A percentile compares a stretch with the other conserved stretches of the same genome.
These are phyloP conservation scores for Sebastes vulpes DNA, from an alignment of 2,797 vertebrate species.

Conservation along the genomic window DNA sequence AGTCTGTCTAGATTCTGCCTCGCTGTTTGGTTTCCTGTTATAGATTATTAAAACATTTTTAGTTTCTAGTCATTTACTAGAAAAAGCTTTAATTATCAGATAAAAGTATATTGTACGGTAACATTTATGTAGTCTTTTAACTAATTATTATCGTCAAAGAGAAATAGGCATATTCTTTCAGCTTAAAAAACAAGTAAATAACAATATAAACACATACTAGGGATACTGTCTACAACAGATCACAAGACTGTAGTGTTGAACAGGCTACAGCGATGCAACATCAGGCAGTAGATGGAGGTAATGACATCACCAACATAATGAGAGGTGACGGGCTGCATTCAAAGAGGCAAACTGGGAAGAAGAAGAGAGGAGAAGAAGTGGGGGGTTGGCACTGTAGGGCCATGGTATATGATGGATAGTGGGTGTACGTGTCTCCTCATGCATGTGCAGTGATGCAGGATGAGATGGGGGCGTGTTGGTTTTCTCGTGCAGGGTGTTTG, in stretches of 20 bases:
- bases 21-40: background rate
- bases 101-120: background rate
- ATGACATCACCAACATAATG: slow-evolving; percentile 32
- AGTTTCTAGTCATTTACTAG: background rate
- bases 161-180: background rate
- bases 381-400: background rate
- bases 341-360: slow-evolving; percentile 19
- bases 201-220: background rate
- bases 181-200: background rate
- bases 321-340: slow-evolving; percentile 40
- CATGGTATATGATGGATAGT: slow-evolving; percentile 13
- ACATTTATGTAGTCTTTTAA: background rate
- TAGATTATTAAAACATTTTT: background rate
- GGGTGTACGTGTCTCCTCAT: slow-evolving; percentile 21
- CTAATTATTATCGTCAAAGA: background rate
- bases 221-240: background rate
- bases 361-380: background rate
- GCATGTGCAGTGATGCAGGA: slow-evolving; percentile 25
- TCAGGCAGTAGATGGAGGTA: slow-evolving; percentile 11
- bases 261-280: background rate
- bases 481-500: background rate
- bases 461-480: background rate
- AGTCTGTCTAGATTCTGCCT: background rate
- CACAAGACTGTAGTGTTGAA: background rate
- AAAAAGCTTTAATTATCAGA: background rate